Evolutionary conservation across 1,140 invertebrate species (phyloP).

Genomic region (Dendrolimus punctatus): DNA sequence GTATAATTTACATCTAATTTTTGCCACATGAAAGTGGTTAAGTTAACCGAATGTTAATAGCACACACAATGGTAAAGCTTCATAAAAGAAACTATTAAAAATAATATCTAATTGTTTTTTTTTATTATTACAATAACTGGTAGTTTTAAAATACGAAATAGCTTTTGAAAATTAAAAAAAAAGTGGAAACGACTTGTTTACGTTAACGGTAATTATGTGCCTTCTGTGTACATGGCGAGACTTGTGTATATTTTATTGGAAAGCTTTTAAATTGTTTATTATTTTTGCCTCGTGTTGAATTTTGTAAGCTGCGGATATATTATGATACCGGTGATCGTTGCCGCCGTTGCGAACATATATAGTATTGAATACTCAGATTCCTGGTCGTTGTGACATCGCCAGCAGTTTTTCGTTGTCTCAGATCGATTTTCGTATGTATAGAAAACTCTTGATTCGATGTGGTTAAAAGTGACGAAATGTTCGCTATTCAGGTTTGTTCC

Average conservation of each 20-base stretch:
- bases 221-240: constrained; percentile 44
- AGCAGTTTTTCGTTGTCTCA: too few relatives aligned
- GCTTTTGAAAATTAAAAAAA: constrained; percentile 56
- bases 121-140: constrained; percentile 23
- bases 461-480: too few relatives aligned
- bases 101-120: constrained; percentile 49
- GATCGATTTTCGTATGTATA: too few relatives aligned
- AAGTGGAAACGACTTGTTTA: constrained; percentile 7
- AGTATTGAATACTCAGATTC: constrained; percentile 12
- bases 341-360: constrained; percentile 1
- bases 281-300: constrained; percentile 19
- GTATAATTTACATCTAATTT: constrained; percentile 12
- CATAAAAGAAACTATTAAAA: constrained; percentile 23
- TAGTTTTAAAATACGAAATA: constrained; percentile 28
- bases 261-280: constrained; percentile 35
- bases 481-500: too few relatives aligned
- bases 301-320: constrained; percentile 6
- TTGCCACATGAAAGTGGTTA: constrained; percentile 1
- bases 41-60: constrained; percentile 23
- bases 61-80: constrained; percentile 41
- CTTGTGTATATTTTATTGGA: constrained; percentile 32
- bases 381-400: too few relatives aligned
- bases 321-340: too few relatives aligned
- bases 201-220: constrained; percentile 34
- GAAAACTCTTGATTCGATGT: too few relatives aligned